phyloP scores from a whole-genome alignment of 2,888 invertebrate species.

The Fissipunctia ypsillon region DNA sequence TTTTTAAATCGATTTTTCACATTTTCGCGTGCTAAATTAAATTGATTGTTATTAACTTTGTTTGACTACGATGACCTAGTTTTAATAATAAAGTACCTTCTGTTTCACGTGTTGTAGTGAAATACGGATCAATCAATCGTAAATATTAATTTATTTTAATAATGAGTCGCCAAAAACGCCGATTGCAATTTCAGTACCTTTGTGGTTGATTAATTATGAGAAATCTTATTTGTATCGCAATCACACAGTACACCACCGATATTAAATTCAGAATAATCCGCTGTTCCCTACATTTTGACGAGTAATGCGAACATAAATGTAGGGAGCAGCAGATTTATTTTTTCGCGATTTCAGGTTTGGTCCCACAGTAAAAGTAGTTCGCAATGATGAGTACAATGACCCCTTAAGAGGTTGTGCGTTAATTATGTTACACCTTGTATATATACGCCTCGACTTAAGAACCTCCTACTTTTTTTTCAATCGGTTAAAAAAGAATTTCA shows the following conservation, averaged over 20 bases:
- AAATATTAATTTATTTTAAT: not conserved
- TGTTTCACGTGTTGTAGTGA: not conserved
- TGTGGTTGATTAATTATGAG: not conserved
- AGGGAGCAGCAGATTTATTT: too few species aligned
- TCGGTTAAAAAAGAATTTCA: not conserved
- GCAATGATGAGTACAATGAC: too few species aligned
- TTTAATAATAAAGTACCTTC: slow-evolving; percentile 5
- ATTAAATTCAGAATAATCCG: too few species aligned
- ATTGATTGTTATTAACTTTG: not conserved
- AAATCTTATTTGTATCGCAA: not conserved
- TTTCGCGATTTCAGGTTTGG: too few species aligned
- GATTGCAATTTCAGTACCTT: slow-evolving; percentile 10
- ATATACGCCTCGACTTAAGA: too few species aligned
- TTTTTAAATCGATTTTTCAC: not conserved
- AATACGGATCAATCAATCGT: not conserved
- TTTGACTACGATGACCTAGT: slow-evolving; percentile 6
- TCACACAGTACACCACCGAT: too few species aligned
- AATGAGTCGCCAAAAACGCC: not conserved
- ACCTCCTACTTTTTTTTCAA: too few species aligned
- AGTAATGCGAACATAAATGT: too few species aligned
- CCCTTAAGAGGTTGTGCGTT: too few species aligned
- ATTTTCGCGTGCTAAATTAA: not conserved
- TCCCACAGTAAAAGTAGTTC: too few species aligned
- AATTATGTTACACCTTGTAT: too few species aligned
- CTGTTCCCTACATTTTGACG: too few species aligned